These are phyloP conservation scores for Ornithoptera alexandrae DNA, from an alignment of 2,888 invertebrate genomes.

Conservation along the genomic window DNA sequence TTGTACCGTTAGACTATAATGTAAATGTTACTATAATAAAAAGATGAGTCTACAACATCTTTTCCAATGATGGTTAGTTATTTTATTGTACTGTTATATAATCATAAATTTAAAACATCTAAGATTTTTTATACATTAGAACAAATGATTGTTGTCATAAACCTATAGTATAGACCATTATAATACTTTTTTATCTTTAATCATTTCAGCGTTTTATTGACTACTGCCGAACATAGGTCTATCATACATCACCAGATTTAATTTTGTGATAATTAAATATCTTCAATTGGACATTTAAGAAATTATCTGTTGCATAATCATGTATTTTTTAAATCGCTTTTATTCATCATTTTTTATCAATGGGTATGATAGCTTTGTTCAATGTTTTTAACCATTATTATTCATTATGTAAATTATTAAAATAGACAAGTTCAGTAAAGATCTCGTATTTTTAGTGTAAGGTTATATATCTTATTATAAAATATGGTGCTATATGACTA, in stretches of 20 bases:
- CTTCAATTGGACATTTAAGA: too few species aligned
- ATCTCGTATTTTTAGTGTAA: conserved; percentile 36
- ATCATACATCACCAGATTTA: too few species aligned
- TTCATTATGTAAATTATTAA: conserved; percentile 28
- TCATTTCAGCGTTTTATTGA: background rate
- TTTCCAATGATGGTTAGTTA: too few species aligned
- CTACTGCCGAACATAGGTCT: too few species aligned
- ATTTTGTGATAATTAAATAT: too few species aligned
- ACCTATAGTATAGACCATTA: background rate
- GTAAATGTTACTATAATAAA: too few species aligned
- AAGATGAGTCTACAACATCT: too few species aligned
- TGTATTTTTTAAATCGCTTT: too few species aligned
- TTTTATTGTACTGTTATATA: too few species aligned
- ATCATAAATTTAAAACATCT: background rate
- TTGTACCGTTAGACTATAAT: too few species aligned
- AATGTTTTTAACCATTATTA: background rate
- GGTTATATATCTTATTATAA: conserved; percentile 35
- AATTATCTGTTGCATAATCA: too few species aligned
- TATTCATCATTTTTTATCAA: background rate
- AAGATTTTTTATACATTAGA: background rate
- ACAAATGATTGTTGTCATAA: background rate
- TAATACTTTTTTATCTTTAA: background rate
- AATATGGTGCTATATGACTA: conserved; percentile 41
- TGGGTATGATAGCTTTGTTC: background rate
- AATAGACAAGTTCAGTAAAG: conserved; percentile 29